These are phyloP conservation scores for Ruditapes philippinarum DNA, from an alignment of 1,140 invertebrate genomes.

Conservation along the genomic window DNA sequence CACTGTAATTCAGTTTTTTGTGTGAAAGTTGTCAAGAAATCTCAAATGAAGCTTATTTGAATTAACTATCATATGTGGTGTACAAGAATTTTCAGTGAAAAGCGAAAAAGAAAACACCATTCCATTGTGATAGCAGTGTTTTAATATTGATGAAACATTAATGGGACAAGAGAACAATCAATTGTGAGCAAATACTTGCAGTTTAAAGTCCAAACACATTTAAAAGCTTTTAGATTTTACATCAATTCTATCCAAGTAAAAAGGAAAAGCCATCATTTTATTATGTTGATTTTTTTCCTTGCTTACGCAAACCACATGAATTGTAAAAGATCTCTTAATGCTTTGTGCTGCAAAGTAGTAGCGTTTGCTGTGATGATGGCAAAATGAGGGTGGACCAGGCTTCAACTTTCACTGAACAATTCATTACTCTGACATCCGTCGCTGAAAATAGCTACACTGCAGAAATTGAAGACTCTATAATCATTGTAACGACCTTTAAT, in stretches of 20 bases:
- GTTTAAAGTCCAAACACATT: neutral
- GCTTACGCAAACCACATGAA: neutral
- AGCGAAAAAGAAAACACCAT: neutral
- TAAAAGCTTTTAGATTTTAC: conserved; percentile 13
- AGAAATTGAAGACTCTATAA: conserved; percentile 7
- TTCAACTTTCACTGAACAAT: neutral
- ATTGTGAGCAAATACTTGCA: neutral
- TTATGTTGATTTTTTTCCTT: neutral
- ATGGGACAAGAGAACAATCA: neutral
- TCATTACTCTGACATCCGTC: neutral
- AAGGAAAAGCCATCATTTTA: neutral
- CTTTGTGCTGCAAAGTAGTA: neutral
- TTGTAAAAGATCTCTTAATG: neutral
- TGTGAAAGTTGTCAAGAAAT: too few relatives aligned
- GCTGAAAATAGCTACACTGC: neutral
- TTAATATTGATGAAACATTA: neutral
- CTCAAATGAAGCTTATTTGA: too few relatives aligned
- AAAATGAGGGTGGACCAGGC: neutral
- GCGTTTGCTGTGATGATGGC: neutral
- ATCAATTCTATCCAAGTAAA: neutral
- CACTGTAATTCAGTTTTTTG: too few relatives aligned
- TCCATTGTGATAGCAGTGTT: neutral
- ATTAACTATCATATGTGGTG: too few relatives aligned
- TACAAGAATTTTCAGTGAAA: too few relatives aligned
- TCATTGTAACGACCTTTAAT: neutral